Base-by-base conservation (phyloP, 2,888 invertebrate genomes). In the Hyalella azteca region DNA sequence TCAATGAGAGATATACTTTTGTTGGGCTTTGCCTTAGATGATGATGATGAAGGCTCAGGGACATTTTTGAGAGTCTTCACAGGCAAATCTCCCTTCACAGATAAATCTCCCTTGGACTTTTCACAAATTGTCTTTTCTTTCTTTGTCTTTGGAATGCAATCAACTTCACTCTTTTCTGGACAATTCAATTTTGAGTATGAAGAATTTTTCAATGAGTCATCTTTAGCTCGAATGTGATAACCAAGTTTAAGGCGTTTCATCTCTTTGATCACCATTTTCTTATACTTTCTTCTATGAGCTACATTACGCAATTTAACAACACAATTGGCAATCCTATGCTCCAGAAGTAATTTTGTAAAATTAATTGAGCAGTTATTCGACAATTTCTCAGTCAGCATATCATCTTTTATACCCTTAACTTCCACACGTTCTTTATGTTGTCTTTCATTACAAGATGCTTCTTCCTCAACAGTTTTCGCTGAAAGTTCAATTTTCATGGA, bases 221-320 rank as follows among this genome's bases (percentile, higher is more conserved):
- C n/a, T n/a, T n/a, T n/a, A n/a, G n/a, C n/a, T n/a, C n/a, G n/a
- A n/a, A n/a, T n/a, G n/a, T n/a, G n/a, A n/a, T n/a, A n/a, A n/a
- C n/a, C n/a, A n/a, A n/a, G 13, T 36, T 66, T 66, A 32, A 66
- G 36, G 15, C 36, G 66, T 19, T 36, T 66, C 66, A 66, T 36
- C 29, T 66, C 36, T 36, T 36, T 66, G 5, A 15, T 7, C 39
- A 66, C 66, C 32, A 36, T 22, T 66, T 78, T 78, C 26, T 45
- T 1, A 49, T 73, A 79, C 66, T 36, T 73, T 73, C 39, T 79
- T n/a, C 49, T 40, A 15, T 3, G 7, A 49, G 66, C 66, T 19
- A 79, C 7, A 73, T 79, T 36, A n/a, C 41, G 39, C 32, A 79
- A 32, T 22, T 73, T 29, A 19, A 79, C 54, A 49, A 13, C 73